Evolutionary conservation across 2,113 vertebrate species (phyloP), one percentile per base, ranked within the genome.

Genomic region (Zosterops lateralis): DNA sequence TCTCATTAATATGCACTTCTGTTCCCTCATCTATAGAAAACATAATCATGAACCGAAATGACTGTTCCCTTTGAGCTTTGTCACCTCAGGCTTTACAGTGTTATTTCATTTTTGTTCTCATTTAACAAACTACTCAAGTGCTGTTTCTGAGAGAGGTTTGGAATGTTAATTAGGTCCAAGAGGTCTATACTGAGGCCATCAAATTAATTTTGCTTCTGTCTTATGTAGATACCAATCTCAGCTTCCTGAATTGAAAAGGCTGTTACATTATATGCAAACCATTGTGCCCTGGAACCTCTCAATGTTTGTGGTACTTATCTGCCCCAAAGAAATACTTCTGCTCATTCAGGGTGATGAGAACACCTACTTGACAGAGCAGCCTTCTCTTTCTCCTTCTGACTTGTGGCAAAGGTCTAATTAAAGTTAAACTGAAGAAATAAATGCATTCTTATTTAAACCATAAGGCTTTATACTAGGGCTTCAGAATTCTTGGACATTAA

Each of bases 121-220:
- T 94, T 95, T 94, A 79, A 82, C 71, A 87, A 92, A 91, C 93
- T 72, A 61, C 74, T 93, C 57, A 91, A 96, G 84, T 87, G 51
- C 45, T 76, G 73, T 65, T 94, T 94, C 94, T 89, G 54, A 70
- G 83, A 89, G 77, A 70, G 54, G 31, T 66, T 76, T 92, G 81
- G 81, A 92, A 96, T 95, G 38, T 92, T 95, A 91, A 96, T 94
- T 79, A 85, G 56, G 68, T 92, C 86, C 84, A 84, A 57, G 85
- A 93, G 87, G 84, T 89, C 81, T 87, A 11, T 54, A 42, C 84
- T 18, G 38, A 95, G 62, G 34, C 95, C 67, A 76, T 87, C 77
- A 95, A 87, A 89, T 93, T 93, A 89, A 92, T 93, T 93, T 92
- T 89, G 5, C 71, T 82, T 82, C 67, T 92, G 44, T 80, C 66